phyloP scores from a whole-genome alignment of 1,140 invertebrate species.

The Leptinotarsa lineolata region DNA sequence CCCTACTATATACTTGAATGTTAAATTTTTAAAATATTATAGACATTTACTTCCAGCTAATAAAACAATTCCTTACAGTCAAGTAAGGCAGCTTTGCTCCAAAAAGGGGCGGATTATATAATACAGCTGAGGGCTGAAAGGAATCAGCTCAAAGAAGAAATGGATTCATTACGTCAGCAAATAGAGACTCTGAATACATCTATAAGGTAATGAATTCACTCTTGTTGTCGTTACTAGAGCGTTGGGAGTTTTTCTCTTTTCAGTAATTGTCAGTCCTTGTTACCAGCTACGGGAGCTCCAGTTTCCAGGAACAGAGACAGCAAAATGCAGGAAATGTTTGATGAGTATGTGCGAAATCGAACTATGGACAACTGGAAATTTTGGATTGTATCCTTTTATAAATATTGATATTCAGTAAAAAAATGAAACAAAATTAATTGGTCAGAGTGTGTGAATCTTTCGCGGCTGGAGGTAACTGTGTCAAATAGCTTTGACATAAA shows the following conservation, averaged over 20 bases:
- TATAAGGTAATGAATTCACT: conserved; percentile 72
- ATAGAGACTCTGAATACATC: conserved; percentile 89
- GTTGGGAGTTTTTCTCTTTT: conserved; percentile 49
- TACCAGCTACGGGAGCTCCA: conserved; percentile 94
- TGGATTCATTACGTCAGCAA: conserved; percentile 82
- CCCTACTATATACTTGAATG: neutral
- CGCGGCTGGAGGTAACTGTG: conserved; percentile 4
- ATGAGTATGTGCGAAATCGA: conserved; percentile 83
- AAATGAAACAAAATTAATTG: neutral
- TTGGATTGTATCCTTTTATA: conserved; percentile 87
- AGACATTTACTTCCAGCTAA: conserved; percentile 6
- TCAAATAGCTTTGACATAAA: neutral
- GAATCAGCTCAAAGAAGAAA: conserved; percentile 86
- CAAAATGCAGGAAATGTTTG: conserved; percentile 94
- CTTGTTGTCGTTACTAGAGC: neutral
- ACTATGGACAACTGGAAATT: conserved; percentile 96
- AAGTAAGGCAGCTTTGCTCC: conserved; percentile 95
- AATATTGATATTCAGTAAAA: neutral
- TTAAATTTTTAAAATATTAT: neutral
- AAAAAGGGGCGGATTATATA: conserved; percentile 96
- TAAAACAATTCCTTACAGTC: conserved; percentile 60
- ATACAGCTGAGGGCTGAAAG: conserved; percentile 85
- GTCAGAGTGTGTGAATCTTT: too few species aligned
- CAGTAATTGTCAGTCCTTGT: conserved; percentile 89
- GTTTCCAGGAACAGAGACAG: conserved; percentile 87